phyloP scores from a whole-genome alignment of 1,140 invertebrate species.

The Listronotus bonariensis region DNA sequence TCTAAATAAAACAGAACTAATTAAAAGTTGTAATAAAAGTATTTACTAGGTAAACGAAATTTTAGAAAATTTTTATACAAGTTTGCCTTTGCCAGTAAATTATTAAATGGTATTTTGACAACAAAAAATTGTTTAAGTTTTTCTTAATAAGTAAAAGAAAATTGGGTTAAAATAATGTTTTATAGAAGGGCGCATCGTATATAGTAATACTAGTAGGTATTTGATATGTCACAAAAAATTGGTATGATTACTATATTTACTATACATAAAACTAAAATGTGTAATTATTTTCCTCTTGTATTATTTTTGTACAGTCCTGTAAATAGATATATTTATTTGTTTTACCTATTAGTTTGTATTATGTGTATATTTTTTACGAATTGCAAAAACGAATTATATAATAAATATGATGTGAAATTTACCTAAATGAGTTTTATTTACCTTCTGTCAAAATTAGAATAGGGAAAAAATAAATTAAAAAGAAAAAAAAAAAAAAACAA shows the following conservation, averaged over 20 bases:
- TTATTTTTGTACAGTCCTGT: slow-evolving; percentile 57
- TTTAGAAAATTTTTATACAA: no score
- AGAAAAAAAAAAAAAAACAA: no score
- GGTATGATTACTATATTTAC: slow-evolving; percentile 8
- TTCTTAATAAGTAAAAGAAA: no score
- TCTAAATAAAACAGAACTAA: no score
- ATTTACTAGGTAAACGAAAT: no score
- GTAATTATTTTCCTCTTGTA: slow-evolving; percentile 50
- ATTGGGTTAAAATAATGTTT: no score
- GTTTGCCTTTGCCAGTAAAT: no score
- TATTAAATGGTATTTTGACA: no score
- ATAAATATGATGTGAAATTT: slow-evolving; percentile 55
- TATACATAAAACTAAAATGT: slow-evolving; percentile 36
- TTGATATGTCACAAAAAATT: slow-evolving; percentile 10
- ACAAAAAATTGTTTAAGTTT: no score
- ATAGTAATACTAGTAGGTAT: background rate
- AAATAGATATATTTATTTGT: slow-evolving; percentile 57
- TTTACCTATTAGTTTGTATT: slow-evolving; percentile 52
- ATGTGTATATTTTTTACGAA: slow-evolving; percentile 56
- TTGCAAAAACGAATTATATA: slow-evolving; percentile 51
- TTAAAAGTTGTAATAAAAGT: no score
- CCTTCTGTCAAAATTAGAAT: background rate
- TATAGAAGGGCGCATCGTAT: background rate
- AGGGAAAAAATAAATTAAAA: no score
- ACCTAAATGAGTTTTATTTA: background rate